Percentiles rank a stretch among this genome's conserved stretches.
Evolutionary conservation across 1,140 invertebrate species (phyloP).

Genomic region (Heliconius congener): DNA sequence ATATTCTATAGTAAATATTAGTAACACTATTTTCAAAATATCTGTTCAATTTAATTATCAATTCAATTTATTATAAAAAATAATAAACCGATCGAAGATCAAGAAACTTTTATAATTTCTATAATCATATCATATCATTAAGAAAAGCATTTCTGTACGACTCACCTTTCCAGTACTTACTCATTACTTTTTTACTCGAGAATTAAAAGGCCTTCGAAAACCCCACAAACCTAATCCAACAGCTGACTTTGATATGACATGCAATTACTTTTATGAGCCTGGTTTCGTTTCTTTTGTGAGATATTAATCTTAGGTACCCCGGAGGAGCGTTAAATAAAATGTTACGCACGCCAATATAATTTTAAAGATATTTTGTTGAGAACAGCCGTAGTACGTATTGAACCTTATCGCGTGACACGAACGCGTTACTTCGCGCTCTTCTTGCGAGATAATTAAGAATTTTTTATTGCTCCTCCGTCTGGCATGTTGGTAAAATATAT

Average conservation of each 20-base stretch:
- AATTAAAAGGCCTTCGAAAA: slow-evolving; percentile 29
- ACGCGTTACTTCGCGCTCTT: slow-evolving; percentile 40
- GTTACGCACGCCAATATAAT: slow-evolving; percentile 47
- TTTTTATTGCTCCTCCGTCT: slow-evolving; percentile 21
- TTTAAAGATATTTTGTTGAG: slow-evolving; percentile 37
- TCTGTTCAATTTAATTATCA: no score
- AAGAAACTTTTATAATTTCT: not conserved
- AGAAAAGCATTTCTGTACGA: not conserved
- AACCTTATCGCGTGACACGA: slow-evolving; percentile 40
- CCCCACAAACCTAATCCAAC: slow-evolving; percentile 35
- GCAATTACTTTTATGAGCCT: slow-evolving; percentile 42
- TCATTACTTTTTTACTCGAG: not conserved
- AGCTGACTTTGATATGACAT: slow-evolving; percentile 44
- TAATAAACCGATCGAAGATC: not conserved
- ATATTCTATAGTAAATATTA: no score
- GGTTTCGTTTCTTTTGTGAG: slow-evolving; percentile 37
- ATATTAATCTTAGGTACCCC: slow-evolving; percentile 35
- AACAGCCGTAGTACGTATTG: slow-evolving; percentile 14
- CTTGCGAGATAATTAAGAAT: slow-evolving; percentile 43
- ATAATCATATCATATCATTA: not conserved
- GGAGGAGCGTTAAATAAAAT: slow-evolving; percentile 34
- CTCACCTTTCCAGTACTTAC: not conserved
- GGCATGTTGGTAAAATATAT: slow-evolving; percentile 20
- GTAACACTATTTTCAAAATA: no score
- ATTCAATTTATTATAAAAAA: no score